These are phyloP conservation scores for Notospermus geniculatus DNA, from an alignment of 1,140 invertebrate genomes.

Conservation along the genomic window DNA sequence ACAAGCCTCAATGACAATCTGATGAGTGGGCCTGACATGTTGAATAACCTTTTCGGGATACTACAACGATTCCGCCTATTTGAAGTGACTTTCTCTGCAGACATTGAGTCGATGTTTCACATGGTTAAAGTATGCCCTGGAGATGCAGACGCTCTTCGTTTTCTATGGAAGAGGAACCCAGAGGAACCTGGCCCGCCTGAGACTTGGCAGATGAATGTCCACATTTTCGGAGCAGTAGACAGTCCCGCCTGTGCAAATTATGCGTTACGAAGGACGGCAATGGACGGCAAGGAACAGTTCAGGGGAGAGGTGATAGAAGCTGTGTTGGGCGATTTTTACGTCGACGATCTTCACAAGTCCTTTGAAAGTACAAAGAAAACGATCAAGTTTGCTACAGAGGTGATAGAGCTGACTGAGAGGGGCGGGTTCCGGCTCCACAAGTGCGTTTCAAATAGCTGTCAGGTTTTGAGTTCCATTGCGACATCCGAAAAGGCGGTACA, in stretches of 20 bases:
- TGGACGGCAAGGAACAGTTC: conserved; percentile 7
- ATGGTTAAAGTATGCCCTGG: conserved; percentile 17
- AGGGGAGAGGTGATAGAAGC: conserved; percentile 2
- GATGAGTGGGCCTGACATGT: conserved; percentile 11
- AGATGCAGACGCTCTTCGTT: conserved; percentile 13
- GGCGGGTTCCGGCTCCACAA: too few relatives aligned
- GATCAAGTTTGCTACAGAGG: neutral
- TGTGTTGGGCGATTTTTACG: conserved; percentile 18
- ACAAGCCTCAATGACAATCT: conserved; percentile 13
- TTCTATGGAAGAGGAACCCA: conserved; percentile 16
- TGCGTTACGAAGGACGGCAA: conserved; percentile 14
- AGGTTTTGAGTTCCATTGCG: too few relatives aligned
- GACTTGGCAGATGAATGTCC: conserved; percentile 19
- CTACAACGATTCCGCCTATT: conserved; percentile 19
- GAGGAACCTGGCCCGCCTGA: conserved; percentile 4
- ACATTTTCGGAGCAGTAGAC: conserved; percentile 19
- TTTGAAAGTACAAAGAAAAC: neutral
- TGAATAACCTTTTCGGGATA: conserved; percentile 2
- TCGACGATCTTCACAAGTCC: conserved; percentile 22
- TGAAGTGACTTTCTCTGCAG: conserved; percentile 10
- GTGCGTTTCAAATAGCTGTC: too few relatives aligned
- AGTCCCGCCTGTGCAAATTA: conserved; percentile 16
- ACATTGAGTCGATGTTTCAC: conserved; percentile 26
- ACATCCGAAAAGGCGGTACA: neutral
- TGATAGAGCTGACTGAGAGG: too few relatives aligned